Evolutionary conservation across 2,888 invertebrate species (phyloP), one percentile per base, ranked within the genome.

Genomic region (Tigriopus californicus): DNA sequence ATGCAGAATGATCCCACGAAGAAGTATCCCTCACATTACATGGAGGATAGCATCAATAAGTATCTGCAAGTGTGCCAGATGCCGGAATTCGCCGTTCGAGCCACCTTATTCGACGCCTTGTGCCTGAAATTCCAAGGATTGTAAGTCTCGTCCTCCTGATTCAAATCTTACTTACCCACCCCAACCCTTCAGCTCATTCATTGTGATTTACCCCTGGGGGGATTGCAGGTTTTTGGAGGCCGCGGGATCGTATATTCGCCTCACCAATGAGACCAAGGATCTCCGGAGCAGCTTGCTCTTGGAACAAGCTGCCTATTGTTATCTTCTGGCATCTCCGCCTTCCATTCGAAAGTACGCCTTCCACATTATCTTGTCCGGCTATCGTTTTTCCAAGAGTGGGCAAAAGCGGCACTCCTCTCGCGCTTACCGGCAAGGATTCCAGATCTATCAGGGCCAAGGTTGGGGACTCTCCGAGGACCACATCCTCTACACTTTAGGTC

Each of bases 271-370:
- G 20, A 46, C 56, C 42, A 56, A 56, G 5, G 56, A 56, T 24
- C 24, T 56, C 5, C 41, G 56, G 3, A 56, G 56, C 22, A 33
- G 24, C 52, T 11, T 59, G 10, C 52, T 59, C 12, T 25, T 59
- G 40, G 59, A 59, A 22, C 59, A 59, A 52, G 59, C 59, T 51
- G 59, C 52, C 22, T 59, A 41, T 15, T 59, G 59, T 24, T 59
- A 49, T 41, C 41, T 58, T 2, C 22, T 44, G 20, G 25, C 40
- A 41, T 40, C n/a, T 13, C 52, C 52, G n/a, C 59, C 59, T 18
- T 40, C 33, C 4, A 13, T 42, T 11, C 33, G 59, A 13, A 59
- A 59, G 52, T 59, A 59, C 41, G 59, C 49, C 8, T 59, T 59
- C 24, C 49, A 59, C 42, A 59, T 59, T 15, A 49, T 59, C 33